Conservation (phyloP, 2,113 vertebrate species). For the Etia nguti region DNA sequence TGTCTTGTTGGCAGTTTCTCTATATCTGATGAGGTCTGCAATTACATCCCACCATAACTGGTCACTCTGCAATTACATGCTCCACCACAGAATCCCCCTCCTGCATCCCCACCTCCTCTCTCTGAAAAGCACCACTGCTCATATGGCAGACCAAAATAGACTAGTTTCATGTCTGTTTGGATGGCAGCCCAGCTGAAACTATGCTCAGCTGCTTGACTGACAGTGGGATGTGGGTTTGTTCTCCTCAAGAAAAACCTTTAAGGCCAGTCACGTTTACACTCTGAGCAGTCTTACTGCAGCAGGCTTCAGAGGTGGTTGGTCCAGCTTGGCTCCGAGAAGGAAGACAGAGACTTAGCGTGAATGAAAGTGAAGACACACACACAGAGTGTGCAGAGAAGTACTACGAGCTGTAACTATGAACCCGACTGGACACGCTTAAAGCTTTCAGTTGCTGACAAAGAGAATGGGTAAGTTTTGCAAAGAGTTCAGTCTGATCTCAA, state of each 20-base stretch:
- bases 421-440: conserved; percentile 38
- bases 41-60: conserved; percentile 77
- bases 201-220: conserved; percentile 79
- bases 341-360: neutral
- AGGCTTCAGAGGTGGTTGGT: conserved; percentile 39
- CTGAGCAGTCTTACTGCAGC: conserved; percentile 49
- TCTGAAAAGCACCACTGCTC: conserved; percentile 67
- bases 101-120: neutral
- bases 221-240: conserved; percentile 76
- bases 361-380: neutral
- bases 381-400: neutral
- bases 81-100: conserved; percentile 72
- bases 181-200: conserved; percentile 80
- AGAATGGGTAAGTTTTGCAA: conserved; percentile 51
- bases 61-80: conserved; percentile 80
- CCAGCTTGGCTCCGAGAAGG: conserved; percentile 14
- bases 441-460: neutral
- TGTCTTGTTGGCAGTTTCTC: conserved; percentile 57
- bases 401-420: conserved; percentile 28
- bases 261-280: conserved; percentile 67
- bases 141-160: conserved; percentile 86
- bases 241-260: conserved; percentile 59
- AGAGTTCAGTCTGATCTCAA: neutral
- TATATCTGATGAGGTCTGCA: conserved; percentile 77
- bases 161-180: conserved; percentile 86